Conservation (phyloP, 1,140 invertebrate species). For the Linepithema humile region DNA sequence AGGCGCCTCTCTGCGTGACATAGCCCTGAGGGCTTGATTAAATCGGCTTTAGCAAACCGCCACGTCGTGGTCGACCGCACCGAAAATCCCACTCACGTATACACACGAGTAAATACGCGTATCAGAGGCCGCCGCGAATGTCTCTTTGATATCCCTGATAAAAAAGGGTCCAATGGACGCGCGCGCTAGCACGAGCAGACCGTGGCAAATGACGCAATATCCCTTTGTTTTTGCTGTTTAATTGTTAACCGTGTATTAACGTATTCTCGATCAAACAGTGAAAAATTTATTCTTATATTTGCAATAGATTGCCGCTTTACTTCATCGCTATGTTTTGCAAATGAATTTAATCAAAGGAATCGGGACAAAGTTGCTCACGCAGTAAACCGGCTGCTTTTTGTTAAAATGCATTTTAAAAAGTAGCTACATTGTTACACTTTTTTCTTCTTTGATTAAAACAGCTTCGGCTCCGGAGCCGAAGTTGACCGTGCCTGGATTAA, state of each 20-base stretch:
- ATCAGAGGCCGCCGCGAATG: not conserved
- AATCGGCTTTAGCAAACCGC: conserved; percentile 37
- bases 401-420: too few relatives aligned
- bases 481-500: too few relatives aligned
- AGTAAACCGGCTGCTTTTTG: not conserved
- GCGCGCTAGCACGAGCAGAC: not conserved
- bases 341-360: not conserved
- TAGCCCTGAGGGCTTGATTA: conserved; percentile 33
- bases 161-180: not conserved
- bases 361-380: not conserved
- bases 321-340: too few relatives aligned
- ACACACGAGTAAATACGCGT: not conserved
- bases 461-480: too few relatives aligned
- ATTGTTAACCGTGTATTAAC: not conserved
- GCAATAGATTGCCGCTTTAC: not conserved
- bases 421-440: too few relatives aligned
- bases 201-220: not conserved
- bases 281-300: not conserved
- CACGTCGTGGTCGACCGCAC: not conserved
- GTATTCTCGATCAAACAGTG: not conserved
- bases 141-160: conserved; percentile 1
- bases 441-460: too few relatives aligned
- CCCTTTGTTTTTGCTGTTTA: not conserved
- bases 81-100: not conserved
- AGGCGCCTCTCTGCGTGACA: not conserved